A percentile compares a stretch with the other conserved stretches of the same genome.
phyloP scores from a whole-genome alignment of 2,888 invertebrate genomes.

The Athalia circularis region DNA sequence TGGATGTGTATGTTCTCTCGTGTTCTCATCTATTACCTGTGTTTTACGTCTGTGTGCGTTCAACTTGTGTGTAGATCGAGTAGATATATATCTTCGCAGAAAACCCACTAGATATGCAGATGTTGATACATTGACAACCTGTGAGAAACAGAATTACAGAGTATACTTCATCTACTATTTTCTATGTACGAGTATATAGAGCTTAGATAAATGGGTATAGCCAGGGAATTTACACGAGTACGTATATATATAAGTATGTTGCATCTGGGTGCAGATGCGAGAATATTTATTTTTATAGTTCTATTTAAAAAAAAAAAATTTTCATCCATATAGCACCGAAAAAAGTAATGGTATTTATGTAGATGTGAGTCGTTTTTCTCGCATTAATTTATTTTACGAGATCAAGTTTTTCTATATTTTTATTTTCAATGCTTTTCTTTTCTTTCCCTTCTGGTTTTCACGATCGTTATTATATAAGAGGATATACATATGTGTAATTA shows the following conservation, averaged over 20 bases:
- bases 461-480: neutral
- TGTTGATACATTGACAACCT: constrained; percentile 49
- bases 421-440: neutral
- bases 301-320: no score
- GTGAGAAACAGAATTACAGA: constrained; percentile 50
- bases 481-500: no score
- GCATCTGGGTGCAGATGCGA: no score
- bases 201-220: neutral
- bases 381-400: no score
- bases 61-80: neutral
- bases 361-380: no score
- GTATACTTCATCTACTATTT: neutral
- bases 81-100: neutral
- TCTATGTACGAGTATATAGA: neutral
- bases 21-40: neutral
- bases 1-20: neutral
- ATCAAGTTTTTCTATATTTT: no score
- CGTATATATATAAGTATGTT: neutral
- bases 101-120: neutral
- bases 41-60: neutral
- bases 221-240: constrained; percentile 2
- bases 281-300: no score
- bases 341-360: no score
- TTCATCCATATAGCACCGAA: no score
- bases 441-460: neutral